Evolutionary conservation across 64 coral and sea anemone genomes (phyloP).

Genomic region (Montipora efflorescens): DNA sequence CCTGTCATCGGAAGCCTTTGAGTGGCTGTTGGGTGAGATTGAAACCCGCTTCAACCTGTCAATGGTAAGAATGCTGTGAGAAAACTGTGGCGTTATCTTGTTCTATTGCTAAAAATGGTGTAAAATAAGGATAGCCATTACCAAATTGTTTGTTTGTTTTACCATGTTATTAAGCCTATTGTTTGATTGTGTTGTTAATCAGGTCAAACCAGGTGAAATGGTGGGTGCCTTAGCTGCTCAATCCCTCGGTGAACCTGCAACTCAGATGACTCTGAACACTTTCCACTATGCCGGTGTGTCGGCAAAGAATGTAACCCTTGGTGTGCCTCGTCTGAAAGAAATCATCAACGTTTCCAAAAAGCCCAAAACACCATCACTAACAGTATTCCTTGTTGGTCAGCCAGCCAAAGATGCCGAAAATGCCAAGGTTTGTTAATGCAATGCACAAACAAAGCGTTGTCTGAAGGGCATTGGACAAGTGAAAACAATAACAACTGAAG

Average conservation of each 20-base stretch:
- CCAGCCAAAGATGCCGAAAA: slow-evolving; percentile 99
- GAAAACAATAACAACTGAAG: background rate
- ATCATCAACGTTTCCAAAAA: slow-evolving; percentile 99
- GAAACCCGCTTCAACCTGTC: slow-evolving; percentile 96
- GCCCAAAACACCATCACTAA: slow-evolving; percentile 98
- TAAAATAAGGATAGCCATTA: no score
- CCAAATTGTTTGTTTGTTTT: background rate
- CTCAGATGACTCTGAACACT: slow-evolving; percentile 99
- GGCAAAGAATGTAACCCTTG: slow-evolving; percentile 97
- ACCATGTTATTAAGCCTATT: background rate
- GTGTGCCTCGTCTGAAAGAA: slow-evolving; percentile 97
- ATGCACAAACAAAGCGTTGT: no score
- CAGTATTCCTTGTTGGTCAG: slow-evolving; percentile 93
- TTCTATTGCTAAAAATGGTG: no score
- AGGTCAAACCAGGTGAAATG: slow-evolving; percentile 99
- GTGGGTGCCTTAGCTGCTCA: slow-evolving; percentile 96
- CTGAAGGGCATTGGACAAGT: background rate
- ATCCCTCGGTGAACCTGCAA: slow-evolving; percentile 98
- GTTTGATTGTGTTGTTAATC: background rate
- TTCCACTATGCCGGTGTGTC: slow-evolving; percentile 99
- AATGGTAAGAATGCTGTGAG: slow-evolving; percentile 55
- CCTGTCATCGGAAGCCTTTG: slow-evolving; percentile 98
- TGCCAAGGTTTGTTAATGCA: slow-evolving; percentile 78
- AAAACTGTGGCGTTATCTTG: background rate
- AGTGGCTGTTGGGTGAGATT: slow-evolving; percentile 97